These are phyloP conservation scores for Pangasius djambal DNA, from an alignment of 2,797 vertebrate genomes.

Conservation along the genomic window DNA sequence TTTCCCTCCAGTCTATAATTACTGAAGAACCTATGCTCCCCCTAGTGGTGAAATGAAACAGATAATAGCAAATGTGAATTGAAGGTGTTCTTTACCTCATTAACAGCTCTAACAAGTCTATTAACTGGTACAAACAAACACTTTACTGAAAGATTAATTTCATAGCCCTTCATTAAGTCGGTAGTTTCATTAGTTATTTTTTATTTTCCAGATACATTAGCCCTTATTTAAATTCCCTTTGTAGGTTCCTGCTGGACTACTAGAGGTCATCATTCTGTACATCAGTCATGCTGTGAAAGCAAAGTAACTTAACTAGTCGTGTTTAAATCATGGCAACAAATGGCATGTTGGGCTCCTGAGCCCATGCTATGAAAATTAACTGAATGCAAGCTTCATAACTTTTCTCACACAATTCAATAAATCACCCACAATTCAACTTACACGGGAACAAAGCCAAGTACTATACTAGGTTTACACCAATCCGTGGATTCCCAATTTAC, in stretches of 20 bases:
- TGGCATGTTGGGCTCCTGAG: constrained; percentile 18
- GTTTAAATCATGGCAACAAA: constrained; percentile 2
- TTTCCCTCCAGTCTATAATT: constrained; percentile 9
- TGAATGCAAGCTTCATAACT: constrained; percentile 23
- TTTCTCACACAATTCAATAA: constrained; percentile 31
- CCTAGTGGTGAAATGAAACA: constrained; percentile 48
- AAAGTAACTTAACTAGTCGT: background rate
- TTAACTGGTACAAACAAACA: background rate
- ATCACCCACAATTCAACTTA: constrained; percentile 32
- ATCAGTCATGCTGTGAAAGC: constrained; percentile 3
- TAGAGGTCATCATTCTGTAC: background rate
- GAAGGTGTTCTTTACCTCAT: background rate
- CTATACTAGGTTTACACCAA: constrained; percentile 20
- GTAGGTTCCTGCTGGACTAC: constrained; percentile 13
- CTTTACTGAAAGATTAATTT: constrained; percentile 5
- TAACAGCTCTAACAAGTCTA: background rate
- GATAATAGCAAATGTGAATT: background rate
- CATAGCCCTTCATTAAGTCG: constrained; percentile 36
- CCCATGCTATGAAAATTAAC: constrained; percentile 25
- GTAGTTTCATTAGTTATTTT: constrained; percentile 20
- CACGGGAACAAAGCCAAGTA: constrained; percentile 35
- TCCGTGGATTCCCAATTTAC: constrained; percentile 28
- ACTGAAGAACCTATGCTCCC: constrained; percentile 20
- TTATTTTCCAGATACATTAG: constrained; percentile 41
- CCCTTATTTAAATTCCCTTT: constrained; percentile 54